Evolutionary conservation across 2,113 vertebrate species (phyloP), one percentile per base, ranked within the genome.

Genomic region (Rissa tridactyla): DNA sequence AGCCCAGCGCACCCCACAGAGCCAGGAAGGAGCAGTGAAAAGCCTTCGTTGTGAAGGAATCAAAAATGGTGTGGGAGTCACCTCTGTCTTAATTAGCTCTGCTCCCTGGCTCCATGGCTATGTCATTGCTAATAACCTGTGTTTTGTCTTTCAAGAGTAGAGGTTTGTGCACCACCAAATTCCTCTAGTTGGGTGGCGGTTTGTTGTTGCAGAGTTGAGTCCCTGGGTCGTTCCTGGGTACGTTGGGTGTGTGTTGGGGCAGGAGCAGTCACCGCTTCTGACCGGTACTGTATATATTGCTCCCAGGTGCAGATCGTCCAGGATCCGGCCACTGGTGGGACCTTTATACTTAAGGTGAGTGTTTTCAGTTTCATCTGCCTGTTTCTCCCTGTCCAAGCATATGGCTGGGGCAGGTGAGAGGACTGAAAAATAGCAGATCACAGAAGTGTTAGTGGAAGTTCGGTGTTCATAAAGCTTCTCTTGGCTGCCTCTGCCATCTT

Each of bases 321-420:
- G 96, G 99, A 99, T 90, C 98, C 98, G 23, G 97, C 98, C 85
- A 99, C 98, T 40, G 99, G 99, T 87, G 98, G 98, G 86, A 99
- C 98, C 17, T 99, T 99, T 97, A 98, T 99, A 70, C 98, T 99
- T 27, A 99, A 99, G 99, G 99, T 99, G 97, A 81, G 99, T 98
- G 73, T 55, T 64, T 9, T 38, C 54, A 61, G 26, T 55, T 92
- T 69, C 30, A 36, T 81, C 73, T 79, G 11, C 65, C 38, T 88
- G 36, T 36, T 54, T 76, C 76, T 83, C 13, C 49, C 36, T 55
- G n/a, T 80, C 83, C 52, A 47, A 91, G 49, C 20, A 52, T 47
- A 10, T 2, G 3, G 13, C 60, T 87, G 42, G 36, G 57, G 38
- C 52, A 76, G 57, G 29, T 81, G 22, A 69, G 22, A 52, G 12